Evolutionary conservation across 2,888 invertebrate species (phyloP).

Genomic region (Malthinus flaveolus): DNA sequence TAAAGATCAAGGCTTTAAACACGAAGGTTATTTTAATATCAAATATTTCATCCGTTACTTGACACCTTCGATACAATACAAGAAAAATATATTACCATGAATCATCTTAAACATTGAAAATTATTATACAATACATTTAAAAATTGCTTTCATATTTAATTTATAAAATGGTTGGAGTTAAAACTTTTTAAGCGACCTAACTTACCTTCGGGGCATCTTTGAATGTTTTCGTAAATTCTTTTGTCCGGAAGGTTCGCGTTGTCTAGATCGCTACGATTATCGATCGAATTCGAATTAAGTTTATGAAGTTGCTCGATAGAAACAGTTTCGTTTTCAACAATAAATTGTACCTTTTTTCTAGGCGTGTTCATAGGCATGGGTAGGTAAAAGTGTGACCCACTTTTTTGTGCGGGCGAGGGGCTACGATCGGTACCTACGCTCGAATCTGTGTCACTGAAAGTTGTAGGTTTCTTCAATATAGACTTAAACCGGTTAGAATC

Average conservation of each 20-base stretch:
- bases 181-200: too few relatives aligned
- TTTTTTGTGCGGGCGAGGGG: constrained; percentile 46
- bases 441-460: constrained; percentile 50
- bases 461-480: constrained; percentile 59
- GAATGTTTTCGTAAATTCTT: constrained; percentile 19
- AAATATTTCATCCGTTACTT: neutral
- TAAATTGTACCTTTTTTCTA: constrained; percentile 73
- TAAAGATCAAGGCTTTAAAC: constrained; percentile 3
- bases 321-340: constrained; percentile 63
- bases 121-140: too few relatives aligned
- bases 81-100: too few relatives aligned
- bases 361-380: constrained; percentile 58
- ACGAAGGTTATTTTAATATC: constrained; percentile 1
- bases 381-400: constrained; percentile 65
- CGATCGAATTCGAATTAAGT: constrained; percentile 15
- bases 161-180: too few relatives aligned
- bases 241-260: constrained; percentile 11
- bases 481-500: constrained; percentile 54
- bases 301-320: constrained; percentile 26
- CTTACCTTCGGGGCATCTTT: constrained; percentile 21
- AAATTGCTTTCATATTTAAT: too few relatives aligned
- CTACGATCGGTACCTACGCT: constrained; percentile 45
- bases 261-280: constrained; percentile 21
- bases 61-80: neutral
- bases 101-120: too few relatives aligned